These are phyloP conservation scores for Mycteria americana DNA, from an alignment of 2,797 vertebrate species.

Conservation along the genomic window DNA sequence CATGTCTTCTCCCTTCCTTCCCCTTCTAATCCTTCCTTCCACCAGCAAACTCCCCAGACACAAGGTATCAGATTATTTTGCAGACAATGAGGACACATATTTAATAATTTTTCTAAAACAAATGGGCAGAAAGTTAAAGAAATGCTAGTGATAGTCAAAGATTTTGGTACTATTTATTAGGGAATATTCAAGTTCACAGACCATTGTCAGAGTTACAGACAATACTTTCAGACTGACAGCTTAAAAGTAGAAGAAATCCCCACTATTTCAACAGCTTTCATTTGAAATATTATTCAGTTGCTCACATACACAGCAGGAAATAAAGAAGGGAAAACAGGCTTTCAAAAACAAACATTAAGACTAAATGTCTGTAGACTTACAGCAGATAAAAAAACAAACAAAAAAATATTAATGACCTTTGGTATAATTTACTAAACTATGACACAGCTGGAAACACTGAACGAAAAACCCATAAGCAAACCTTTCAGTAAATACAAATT, in stretches of 20 bases:
- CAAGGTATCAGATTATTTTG: background rate
- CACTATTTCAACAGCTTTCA: conserved; percentile 37
- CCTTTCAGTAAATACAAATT: conserved; percentile 64
- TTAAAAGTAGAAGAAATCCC: conserved; percentile 20
- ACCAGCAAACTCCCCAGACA: background rate
- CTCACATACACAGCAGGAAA: conserved; percentile 63
- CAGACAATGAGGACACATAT: background rate
- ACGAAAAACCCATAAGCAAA: conserved; percentile 49
- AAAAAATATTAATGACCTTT: conserved; percentile 67
- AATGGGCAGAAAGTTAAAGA: background rate
- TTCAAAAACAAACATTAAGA: conserved; percentile 72
- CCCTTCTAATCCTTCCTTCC: background rate
- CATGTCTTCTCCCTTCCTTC: background rate
- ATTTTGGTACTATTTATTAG: background rate
- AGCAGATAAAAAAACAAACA: conserved; percentile 48
- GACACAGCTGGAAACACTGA: conserved; percentile 70
- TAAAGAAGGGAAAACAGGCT: conserved; percentile 46
- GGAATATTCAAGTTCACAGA: conserved; percentile 11
- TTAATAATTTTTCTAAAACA: background rate
- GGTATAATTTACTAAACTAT: conserved; percentile 57
- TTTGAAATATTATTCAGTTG: conserved; percentile 63
- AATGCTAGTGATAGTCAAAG: background rate
- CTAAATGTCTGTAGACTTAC: conserved; percentile 59
- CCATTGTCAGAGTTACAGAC: background rate
- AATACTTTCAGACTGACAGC: background rate